Evolutionary conservation across 2,113 vertebrate genomes (phyloP), one percentile per base, ranked within the genome.

Genomic region (Engraulis encrasicolus): DNA sequence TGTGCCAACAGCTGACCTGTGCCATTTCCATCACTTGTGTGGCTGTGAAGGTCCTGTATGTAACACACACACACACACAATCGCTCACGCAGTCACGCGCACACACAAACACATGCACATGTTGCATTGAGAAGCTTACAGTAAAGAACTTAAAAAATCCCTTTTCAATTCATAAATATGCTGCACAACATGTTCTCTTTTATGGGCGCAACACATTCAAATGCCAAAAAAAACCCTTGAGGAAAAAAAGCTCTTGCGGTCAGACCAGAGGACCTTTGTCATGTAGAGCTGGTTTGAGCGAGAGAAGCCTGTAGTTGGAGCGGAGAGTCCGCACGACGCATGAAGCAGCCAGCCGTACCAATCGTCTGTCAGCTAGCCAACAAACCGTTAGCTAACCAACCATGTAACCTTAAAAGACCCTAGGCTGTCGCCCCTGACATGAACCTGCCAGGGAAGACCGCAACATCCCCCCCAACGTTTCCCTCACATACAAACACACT

Each of bases 21-120:
- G 58, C 92, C 90, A 91, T 89, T 89, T 93, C 89, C 90, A 91
- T 93, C 93, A 86, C 83, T 80, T 82, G 34, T 37, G 54, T 81
- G 20, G 87, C 83, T 0, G 38, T 11, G 77, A 84, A 20, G 66
- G 23, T 74, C 66, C 66, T 27, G 4, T 58, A 78, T 34, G 17
- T 31, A 82, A 11, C 0, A 48, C 81, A 84, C 82, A 85, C 50
- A 77, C 78, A 52, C 19, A 54, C 38, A 80, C 40, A 7, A 38
- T 86, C 78, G 87, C 54, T 78, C 50, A 82, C 86, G 50, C 78
- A 38, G 78, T 89, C 58, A 85, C 85, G 87, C 86, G 85, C 89
- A 79, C 79, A 23, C 83, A 81, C 83, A 90, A 23, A 78, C 50
- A 82, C 83, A 89, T 85, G 81, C 50, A 14, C 19, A 50, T 11